Conservation (phyloP, 2,797 vertebrate genomes). For the Lepus townsendii region DNA sequence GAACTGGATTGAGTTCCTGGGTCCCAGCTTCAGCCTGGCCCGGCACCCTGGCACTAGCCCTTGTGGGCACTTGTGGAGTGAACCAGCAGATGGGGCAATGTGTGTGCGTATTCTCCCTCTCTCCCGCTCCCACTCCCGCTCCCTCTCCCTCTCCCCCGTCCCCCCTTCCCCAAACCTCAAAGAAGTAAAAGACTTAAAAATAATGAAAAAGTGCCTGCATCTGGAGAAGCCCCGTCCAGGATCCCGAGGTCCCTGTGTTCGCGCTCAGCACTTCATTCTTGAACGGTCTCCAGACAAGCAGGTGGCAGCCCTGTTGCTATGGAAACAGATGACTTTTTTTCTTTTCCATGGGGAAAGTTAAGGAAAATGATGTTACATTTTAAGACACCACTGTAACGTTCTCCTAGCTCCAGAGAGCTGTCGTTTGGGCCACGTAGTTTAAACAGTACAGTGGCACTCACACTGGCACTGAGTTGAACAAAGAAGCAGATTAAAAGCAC, state of each 20-base stretch:
- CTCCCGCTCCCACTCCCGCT: too few species aligned
- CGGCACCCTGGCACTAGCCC: too few species aligned
- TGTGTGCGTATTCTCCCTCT: too few species aligned
- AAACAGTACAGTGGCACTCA: not conserved
- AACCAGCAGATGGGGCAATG: too few species aligned
- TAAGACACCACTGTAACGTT: slow-evolving; percentile 28
- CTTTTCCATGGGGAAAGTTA: slow-evolving; percentile 77
- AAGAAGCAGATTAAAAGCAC: not conserved
- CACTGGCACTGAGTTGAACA: not conserved
- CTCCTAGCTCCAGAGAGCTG: slow-evolving; percentile 7
- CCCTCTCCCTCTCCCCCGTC: too few species aligned
- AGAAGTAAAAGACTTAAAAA: too few species aligned
- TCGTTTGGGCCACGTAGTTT: slow-evolving; percentile 21
- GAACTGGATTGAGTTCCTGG: too few species aligned
- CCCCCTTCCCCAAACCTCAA: too few species aligned
- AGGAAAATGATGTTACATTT: slow-evolving; percentile 23
- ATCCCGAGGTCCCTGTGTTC: not conserved
- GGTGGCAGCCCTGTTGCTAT: slow-evolving; percentile 79
- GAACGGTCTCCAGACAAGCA: slow-evolving; percentile 54
- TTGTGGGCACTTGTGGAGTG: too few species aligned
- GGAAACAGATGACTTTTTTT: slow-evolving; percentile 68
- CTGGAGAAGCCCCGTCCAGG: not conserved
- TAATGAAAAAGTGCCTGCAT: not conserved
- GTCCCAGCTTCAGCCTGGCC: too few species aligned
- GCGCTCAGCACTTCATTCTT: slow-evolving; percentile 66